Evolutionary conservation across 2,797 vertebrate species (phyloP), one percentile per base, ranked within the genome.

Genomic region (Eidolon dupreanum): DNA sequence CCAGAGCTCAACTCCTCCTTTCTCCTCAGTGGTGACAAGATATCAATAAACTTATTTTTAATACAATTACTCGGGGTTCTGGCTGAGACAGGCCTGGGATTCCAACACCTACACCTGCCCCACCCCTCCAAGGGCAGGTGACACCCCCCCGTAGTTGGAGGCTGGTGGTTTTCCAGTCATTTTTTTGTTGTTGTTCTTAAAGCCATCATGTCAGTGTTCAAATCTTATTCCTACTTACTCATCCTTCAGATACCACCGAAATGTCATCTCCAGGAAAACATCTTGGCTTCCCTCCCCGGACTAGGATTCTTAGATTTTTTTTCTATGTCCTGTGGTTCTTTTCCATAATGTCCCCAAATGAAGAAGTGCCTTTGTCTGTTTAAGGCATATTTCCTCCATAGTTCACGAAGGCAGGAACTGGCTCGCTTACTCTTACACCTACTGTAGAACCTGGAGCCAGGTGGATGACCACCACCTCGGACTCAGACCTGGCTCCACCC

Each of bases 1-100:
- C 83, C 13, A 4, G 86, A 95, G 63, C 95, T 94, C 88, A 65
- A 26, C 38, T 43, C 20, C 61, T 79, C 65, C 13, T 46, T 71
- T n/a, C 81, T 95, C 63, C 93, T 87, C 55, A 84, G 77, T 91
- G 86, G 83, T 81, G 38, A 97, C 78, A 70, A 96, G 85, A 97
- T 94, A 63, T 59, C 95, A 98, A 98, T 98, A 98, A 98, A 98
- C 97, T 97, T 97, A 97, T 97, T 98, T 97, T 98, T 97, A 91
- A 95, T 98, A 97, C 73, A 91, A 77, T 92, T 38, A 94, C 33
- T 87, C n/a, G 20, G 87, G 93, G 88, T 66, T 92, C 53, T 81
- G 86, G 73, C 81, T 88, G 93, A 92, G 88, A 87, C 93, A 81
- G 93, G 86, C 91, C 93, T 93, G 61, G 78, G 61, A 65, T 51